A percentile compares a stretch with the other conserved stretches of the same genome.
phyloP scores from a whole-genome alignment of 1,140 invertebrate species.

The Coenobita brevimanus region DNA sequence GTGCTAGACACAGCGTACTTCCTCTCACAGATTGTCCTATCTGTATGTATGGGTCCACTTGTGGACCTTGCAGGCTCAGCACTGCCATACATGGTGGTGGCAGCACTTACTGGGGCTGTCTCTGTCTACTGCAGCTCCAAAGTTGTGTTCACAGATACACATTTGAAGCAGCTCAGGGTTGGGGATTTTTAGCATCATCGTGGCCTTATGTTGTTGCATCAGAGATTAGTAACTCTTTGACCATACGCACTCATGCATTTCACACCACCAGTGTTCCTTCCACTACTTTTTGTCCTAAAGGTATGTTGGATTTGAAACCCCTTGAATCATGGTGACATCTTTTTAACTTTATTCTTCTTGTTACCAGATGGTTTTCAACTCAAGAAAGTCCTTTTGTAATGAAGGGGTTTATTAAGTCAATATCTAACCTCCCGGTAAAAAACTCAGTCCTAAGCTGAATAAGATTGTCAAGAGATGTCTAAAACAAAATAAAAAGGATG shows the following conservation, averaged over 20 bases:
- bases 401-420: not conserved
- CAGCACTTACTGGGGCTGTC: conserved; percentile 69
- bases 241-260: too few species aligned
- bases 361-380: not conserved
- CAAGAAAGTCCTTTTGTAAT: not conserved
- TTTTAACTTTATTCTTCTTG: too few species aligned
- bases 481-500: too few species aligned
- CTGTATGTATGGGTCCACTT: conserved; percentile 74
- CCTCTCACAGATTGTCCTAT: conserved; percentile 75
- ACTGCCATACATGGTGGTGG: conserved; percentile 73
- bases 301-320: too few species aligned
- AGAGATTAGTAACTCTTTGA: too few species aligned
- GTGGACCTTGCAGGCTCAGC: conserved; percentile 74
- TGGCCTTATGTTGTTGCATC: too few species aligned
- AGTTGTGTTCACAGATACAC: conserved; percentile 67
- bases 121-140: conserved; percentile 59
- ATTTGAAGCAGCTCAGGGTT: conserved; percentile 53
- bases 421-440: not conserved
- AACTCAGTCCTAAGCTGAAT: too few species aligned
- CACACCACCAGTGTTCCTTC: too few species aligned
- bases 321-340: too few species aligned
- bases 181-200: conserved; percentile 39
- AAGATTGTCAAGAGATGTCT: too few species aligned
- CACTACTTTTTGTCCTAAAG: too few species aligned
- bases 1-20: conserved; percentile 75